Evolutionary conservation across 2,888 invertebrate genomes (phyloP).

Genomic region (Isotomurus palustris): DNA sequence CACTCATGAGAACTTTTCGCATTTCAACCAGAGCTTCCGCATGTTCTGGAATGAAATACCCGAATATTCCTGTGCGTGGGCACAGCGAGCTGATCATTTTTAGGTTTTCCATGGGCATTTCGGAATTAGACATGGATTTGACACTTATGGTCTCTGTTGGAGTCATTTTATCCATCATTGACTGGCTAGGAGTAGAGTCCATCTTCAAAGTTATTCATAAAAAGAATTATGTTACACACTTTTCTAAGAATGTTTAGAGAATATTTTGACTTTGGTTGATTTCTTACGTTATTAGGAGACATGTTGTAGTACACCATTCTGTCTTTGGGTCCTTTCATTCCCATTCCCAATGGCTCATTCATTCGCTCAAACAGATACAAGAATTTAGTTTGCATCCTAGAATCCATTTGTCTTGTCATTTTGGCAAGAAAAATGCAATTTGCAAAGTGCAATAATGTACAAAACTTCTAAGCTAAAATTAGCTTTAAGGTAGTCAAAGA

Average conservation of each 20-base stretch:
- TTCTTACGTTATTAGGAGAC: too few species aligned
- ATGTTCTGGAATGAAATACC: constrained; percentile 38
- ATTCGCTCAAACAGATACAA: constrained; percentile 28
- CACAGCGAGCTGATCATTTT: constrained; percentile 15
- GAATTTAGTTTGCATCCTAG: constrained; percentile 12
- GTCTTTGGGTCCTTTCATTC: constrained; percentile 6
- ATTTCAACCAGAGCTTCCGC: constrained; percentile 23
- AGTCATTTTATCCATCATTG: too few species aligned
- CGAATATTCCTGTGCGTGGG: constrained; percentile 27
- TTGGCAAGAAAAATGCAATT: neutral
- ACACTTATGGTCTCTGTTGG: too few species aligned
- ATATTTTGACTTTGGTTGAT: too few species aligned
- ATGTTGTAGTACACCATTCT: constrained; percentile 4
- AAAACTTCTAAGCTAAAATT: neutral
- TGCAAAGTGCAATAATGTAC: neutral
- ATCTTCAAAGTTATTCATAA: too few species aligned
- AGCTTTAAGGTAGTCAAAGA: neutral
- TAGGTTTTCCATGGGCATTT: constrained; percentile 22
- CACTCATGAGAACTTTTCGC: constrained; percentile 31
- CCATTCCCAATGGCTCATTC: constrained; percentile 25
- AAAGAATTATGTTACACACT: too few species aligned
- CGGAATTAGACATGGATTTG: too few species aligned
- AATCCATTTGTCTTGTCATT: neutral
- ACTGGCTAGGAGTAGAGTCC: too few species aligned
- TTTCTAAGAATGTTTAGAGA: too few species aligned